Evolutionary conservation across 1,140 invertebrate genomes (phyloP).

Genomic region (Venturia canescens): DNA sequence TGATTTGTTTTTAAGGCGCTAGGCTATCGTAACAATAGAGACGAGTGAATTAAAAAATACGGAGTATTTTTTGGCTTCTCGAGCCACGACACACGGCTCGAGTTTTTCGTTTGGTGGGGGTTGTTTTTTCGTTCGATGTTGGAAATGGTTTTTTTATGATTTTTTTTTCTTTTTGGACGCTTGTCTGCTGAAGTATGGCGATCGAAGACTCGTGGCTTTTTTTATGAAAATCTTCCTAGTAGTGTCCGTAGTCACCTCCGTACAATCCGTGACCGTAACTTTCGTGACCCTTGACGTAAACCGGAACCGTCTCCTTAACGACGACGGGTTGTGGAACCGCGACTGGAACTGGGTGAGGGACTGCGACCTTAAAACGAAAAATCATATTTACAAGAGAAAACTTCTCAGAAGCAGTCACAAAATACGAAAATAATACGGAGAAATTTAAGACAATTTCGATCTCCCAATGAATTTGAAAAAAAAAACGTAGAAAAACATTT

Average conservation of each 20-base stretch:
- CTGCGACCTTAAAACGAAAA: conserved; percentile 58
- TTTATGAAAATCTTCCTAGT: background rate
- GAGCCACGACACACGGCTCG: background rate
- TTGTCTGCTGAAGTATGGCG: conserved; percentile 16
- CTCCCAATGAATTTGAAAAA: too few species aligned
- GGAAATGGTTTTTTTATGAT: background rate
- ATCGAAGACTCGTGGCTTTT: background rate
- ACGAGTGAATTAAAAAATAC: background rate
- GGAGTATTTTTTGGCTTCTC: conserved; percentile 11
- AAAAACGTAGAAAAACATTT: too few species aligned
- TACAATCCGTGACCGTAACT: conserved; percentile 43
- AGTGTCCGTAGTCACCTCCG: conserved; percentile 45
- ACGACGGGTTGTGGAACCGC: conserved; percentile 54
- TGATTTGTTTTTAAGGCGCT: conserved; percentile 62
- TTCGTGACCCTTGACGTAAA: conserved; percentile 59
- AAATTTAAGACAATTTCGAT: too few species aligned
- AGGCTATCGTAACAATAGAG: conserved; percentile 53
- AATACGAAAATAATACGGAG: background rate
- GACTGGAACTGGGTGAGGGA: conserved; percentile 67
- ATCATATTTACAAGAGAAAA: background rate
- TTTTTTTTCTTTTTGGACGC: background rate
- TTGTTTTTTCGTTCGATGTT: conserved; percentile 15
- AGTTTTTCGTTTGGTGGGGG: conserved; percentile 61
- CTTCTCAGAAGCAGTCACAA: background rate
- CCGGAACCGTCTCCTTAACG: conserved; percentile 48